Conservation (phyloP, 1,140 invertebrate species). For the Drosophila subpulchrella region DNA sequence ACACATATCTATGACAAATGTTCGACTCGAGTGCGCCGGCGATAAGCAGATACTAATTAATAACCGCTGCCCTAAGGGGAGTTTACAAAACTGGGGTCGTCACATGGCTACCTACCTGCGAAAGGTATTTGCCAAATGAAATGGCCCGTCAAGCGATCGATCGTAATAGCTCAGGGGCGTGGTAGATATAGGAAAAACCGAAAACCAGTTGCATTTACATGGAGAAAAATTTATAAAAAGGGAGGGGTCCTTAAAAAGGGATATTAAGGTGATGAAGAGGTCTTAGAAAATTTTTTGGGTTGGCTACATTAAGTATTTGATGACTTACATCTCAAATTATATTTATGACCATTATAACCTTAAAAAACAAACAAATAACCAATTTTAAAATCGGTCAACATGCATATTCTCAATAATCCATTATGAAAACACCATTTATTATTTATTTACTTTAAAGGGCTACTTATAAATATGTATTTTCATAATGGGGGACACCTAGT, state of each 20-base stretch:
- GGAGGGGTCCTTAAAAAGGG: neutral
- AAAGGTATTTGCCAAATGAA: conserved; percentile 58
- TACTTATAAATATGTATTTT: no score
- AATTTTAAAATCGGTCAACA: no score
- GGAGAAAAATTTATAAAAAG: neutral
- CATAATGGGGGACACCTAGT: no score
- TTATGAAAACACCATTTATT: no score
- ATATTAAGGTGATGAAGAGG: no score
- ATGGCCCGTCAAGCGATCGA: conserved; percentile 47
- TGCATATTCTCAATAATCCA: no score
- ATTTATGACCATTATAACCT: no score
- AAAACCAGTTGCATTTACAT: conserved; percentile 36
- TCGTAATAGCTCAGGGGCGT: conserved; percentile 8
- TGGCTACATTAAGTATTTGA: no score
- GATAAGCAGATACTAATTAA: conserved; percentile 82
- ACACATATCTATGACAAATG: conserved; percentile 75
- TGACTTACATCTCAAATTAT: no score
- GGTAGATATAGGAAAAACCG: conserved; percentile 1
- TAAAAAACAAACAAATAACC: no score
- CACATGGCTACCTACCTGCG: conserved; percentile 48
- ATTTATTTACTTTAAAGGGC: no score
- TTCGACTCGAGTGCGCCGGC: conserved; percentile 56
- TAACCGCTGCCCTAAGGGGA: conserved; percentile 50
- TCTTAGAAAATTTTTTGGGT: no score
- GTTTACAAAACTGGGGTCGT: conserved; percentile 22